These are phyloP conservation scores for Trilocha varians DNA, from an alignment of 2,888 invertebrate genomes.

Conservation along the genomic window DNA sequence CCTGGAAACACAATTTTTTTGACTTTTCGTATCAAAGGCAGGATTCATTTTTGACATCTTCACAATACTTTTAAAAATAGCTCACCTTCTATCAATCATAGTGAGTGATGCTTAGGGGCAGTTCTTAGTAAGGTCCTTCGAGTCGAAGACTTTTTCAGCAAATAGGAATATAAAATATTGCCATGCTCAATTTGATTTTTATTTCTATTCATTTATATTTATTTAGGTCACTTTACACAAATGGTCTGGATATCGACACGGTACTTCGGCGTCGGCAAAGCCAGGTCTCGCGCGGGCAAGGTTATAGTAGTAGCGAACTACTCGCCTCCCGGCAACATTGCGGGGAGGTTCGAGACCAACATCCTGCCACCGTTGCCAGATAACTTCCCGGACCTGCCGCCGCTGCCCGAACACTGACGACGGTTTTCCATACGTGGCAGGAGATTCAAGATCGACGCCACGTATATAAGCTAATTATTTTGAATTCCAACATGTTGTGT, in stretches of 20 bases:
- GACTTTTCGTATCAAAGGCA: too few relatives aligned
- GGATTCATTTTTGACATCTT: too few relatives aligned
- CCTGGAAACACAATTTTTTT: too few relatives aligned
- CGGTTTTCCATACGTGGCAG: constrained; percentile 60
- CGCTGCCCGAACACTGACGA: constrained; percentile 53
- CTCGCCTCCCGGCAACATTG: constrained; percentile 84
- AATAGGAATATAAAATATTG: too few relatives aligned
- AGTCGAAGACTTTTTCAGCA: too few relatives aligned
- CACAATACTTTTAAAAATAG: too few relatives aligned
- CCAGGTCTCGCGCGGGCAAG: constrained; percentile 83
- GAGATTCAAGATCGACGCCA: constrained; percentile 51
- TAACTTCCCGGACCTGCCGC: constrained; percentile 57
- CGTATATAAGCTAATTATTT: constrained; percentile 24
- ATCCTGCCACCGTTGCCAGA: constrained; percentile 83
- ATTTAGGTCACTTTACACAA: constrained; percentile 91
- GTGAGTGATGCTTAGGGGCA: too few relatives aligned
- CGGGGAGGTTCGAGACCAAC: constrained; percentile 82
- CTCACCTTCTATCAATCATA: too few relatives aligned
- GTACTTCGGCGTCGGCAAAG: constrained; percentile 87
- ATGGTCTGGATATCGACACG: constrained; percentile 86
- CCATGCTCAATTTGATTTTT: too few relatives aligned
- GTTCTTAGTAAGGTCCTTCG: too few relatives aligned
- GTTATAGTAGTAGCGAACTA: constrained; percentile 90
- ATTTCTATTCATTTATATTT: too few relatives aligned
- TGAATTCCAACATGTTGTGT: too few relatives aligned